Conservation (phyloP, 2,113 vertebrate species). For the Vombatus ursinus region DNA sequence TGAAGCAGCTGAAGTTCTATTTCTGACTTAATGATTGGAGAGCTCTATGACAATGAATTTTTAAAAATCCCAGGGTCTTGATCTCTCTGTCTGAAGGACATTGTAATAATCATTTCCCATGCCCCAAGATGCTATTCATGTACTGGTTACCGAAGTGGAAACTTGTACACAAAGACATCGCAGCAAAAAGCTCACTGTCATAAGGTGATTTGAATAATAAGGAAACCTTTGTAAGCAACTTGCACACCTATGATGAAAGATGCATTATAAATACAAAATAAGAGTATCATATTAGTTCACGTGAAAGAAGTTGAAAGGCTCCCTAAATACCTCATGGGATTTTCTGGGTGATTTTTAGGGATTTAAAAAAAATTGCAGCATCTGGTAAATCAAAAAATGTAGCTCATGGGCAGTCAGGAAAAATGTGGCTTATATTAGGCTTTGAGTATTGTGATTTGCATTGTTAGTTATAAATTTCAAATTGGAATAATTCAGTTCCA, state of each 20-base stretch:
- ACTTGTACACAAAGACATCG: constrained; percentile 16
- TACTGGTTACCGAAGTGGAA: constrained; percentile 15
- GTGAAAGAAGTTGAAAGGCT: background rate
- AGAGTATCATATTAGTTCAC: background rate
- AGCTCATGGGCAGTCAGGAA: background rate
- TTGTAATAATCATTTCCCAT: background rate
- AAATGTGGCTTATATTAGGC: background rate
- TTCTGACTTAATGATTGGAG: background rate
- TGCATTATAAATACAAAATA: constrained; percentile 13
- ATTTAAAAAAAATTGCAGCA: background rate
- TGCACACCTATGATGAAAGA: constrained; percentile 28
- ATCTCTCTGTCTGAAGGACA: constrained; percentile 21
- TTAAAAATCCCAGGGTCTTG: background rate
- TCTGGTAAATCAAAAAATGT: constrained; percentile 21
- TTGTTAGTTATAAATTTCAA: background rate
- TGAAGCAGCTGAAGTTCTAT: background rate
- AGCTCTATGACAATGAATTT: constrained; percentile 32
- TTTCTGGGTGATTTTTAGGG: background rate
- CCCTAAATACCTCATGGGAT: constrained; percentile 3
- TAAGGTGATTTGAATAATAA: background rate
- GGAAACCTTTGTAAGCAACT: constrained; percentile 15
- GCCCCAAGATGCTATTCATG: background rate
- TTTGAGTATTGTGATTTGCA: background rate
- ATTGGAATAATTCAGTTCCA: background rate
- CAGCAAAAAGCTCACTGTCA: background rate